These are phyloP conservation scores for Agapetus fuscipes DNA, from an alignment of 2,888 invertebrate species.

Conservation along the genomic window DNA sequence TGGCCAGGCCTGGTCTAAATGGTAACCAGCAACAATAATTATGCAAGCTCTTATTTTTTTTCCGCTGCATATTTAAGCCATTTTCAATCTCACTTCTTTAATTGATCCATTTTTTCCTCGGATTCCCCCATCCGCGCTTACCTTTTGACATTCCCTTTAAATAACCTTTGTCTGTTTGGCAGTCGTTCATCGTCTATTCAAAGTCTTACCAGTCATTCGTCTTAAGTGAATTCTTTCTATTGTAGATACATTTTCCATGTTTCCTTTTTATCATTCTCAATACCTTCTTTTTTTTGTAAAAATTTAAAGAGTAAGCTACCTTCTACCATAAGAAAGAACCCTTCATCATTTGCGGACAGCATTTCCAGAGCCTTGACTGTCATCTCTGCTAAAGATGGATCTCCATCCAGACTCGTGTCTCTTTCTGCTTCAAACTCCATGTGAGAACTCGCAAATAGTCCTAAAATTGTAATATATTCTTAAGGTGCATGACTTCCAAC, in stretches of 20 bases:
- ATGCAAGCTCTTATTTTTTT: too few species aligned
- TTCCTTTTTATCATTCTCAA: neutral
- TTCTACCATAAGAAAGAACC: constrained; percentile 42
- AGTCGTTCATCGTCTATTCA: too few species aligned
- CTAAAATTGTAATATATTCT: too few species aligned
- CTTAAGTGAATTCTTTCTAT: neutral
- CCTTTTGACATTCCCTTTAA: too few species aligned
- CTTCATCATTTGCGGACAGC: constrained; percentile 35
- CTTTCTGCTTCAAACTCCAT: constrained; percentile 44
- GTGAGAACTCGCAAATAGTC: constrained; percentile 42
- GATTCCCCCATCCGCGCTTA: too few species aligned
- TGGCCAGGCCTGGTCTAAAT: too few species aligned
- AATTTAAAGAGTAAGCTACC: constrained; percentile 32
- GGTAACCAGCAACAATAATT: too few species aligned
- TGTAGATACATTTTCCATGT: neutral
- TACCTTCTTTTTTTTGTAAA: neutral
- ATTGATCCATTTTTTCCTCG: too few species aligned
- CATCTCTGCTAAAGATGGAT: constrained; percentile 45
- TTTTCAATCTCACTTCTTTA: too few species aligned
- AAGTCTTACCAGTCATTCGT: neutral
- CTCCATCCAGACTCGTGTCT: constrained; percentile 34
- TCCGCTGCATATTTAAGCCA: too few species aligned
- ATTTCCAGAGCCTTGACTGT: constrained; percentile 39
- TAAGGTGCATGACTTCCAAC: too few species aligned
- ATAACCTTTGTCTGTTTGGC: too few species aligned